Conservation (phyloP, 2,113 vertebrate genomes). For the Mustelus asterias region DNA sequence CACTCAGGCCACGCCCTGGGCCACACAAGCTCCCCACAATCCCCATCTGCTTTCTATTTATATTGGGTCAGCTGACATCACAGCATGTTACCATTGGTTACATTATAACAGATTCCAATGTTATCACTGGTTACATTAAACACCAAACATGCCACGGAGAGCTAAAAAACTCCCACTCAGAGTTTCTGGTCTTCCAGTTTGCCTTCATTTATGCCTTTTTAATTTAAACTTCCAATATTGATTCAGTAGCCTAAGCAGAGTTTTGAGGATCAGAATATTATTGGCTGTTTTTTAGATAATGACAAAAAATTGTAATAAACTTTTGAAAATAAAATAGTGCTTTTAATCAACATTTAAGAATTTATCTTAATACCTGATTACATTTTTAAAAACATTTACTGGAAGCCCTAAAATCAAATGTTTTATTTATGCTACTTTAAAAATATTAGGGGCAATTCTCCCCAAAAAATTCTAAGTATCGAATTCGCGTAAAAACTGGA, state of each 20-base stretch:
- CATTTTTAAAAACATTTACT: not conserved
- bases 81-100: too few species aligned
- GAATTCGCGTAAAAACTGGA: too few species aligned
- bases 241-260: not conserved
- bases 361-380: not conserved
- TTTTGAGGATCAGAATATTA: not conserved
- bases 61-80: too few species aligned
- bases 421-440: not conserved
- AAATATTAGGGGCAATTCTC: not conserved
- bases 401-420: not conserved
- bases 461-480: too few species aligned
- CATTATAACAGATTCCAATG: too few species aligned
- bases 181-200: not conserved
- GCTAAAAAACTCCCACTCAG: too few species aligned
- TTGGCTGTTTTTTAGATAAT: not conserved
- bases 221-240: not conserved
- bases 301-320: not conserved
- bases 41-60: too few species aligned
- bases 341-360: not conserved
- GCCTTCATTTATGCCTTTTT: not conserved
- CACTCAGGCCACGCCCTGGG: too few species aligned
- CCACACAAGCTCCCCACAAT: too few species aligned
- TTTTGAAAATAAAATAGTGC: not conserved
- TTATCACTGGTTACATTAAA: too few species aligned
- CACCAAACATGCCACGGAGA: too few species aligned